Percentiles rank a stretch among this genome's conserved stretches.
Conservation (phyloP, 2,797 vertebrate genomes). For the Crenuchus spilurus region DNA sequence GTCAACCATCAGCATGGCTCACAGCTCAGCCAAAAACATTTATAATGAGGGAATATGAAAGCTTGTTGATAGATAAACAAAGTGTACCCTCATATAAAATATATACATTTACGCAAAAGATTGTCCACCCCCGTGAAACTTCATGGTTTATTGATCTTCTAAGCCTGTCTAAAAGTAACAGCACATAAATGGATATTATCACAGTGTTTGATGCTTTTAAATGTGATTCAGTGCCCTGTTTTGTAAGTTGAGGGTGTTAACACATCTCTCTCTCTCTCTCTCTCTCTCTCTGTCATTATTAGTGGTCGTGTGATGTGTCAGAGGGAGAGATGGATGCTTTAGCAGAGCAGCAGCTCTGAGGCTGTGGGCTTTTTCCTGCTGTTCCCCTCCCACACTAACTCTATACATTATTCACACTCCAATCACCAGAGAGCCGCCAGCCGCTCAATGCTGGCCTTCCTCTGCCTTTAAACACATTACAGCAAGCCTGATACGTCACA, state of each 20-base stretch:
- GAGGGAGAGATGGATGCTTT: slow-evolving; percentile 12
- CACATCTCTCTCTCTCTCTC: background rate
- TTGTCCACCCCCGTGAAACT: too few species aligned
- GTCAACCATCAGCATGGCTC: too few species aligned
- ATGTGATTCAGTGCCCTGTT: background rate
- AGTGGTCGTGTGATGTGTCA: background rate
- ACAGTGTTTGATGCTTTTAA: background rate
- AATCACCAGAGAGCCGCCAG: slow-evolving; percentile 43
- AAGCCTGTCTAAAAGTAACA: too few species aligned
- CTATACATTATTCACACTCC: slow-evolving; percentile 49
- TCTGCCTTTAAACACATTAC: slow-evolving; percentile 43
- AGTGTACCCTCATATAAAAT: too few species aligned
- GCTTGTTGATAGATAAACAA: too few species aligned
- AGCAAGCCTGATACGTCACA: slow-evolving; percentile 37
- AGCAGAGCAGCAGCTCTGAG: slow-evolving; percentile 7
- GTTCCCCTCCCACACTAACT: slow-evolving; percentile 25
- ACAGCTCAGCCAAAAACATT: too few species aligned
- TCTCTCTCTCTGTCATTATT: slow-evolving; percentile 14
- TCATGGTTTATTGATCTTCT: too few species aligned
- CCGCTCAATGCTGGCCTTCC: slow-evolving; percentile 37
- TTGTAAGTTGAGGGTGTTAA: background rate
- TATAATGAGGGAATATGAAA: too few species aligned
- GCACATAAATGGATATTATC: too few species aligned
- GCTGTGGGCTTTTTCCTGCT: slow-evolving; percentile 14
- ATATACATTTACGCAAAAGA: too few species aligned